Conservation (phyloP, 64 coral and sea anemone species). For the Porites lutea region DNA sequence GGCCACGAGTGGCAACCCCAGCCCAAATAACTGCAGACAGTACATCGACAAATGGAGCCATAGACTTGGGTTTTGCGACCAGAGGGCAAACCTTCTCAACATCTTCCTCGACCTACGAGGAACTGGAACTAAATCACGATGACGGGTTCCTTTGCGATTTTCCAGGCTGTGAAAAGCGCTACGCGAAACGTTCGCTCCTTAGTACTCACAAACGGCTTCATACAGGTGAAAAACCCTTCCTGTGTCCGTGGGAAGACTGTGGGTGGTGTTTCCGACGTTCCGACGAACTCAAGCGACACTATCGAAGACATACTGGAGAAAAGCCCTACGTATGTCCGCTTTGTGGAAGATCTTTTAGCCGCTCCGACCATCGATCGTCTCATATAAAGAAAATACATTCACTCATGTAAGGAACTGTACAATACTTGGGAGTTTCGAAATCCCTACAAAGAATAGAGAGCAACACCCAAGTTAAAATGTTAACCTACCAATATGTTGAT, state of each 20-base stretch:
- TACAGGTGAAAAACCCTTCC: constrained; percentile 88
- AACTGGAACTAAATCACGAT: constrained; percentile 13
- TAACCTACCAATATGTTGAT: background rate
- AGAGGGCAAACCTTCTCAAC: background rate
- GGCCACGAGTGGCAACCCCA: constrained; percentile 31
- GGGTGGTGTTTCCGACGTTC: constrained; percentile 88
- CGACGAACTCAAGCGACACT: constrained; percentile 91
- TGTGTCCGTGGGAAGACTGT: constrained; percentile 89
- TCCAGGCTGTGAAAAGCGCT: constrained; percentile 85
- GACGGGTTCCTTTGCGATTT: constrained; percentile 81
- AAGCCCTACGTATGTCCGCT: constrained; percentile 90
- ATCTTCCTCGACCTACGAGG: background rate
- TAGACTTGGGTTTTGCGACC: background rate
- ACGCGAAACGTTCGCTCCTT: constrained; percentile 82
- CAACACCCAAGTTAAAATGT: background rate
- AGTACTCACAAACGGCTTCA: constrained; percentile 83
- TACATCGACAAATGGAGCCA: background rate
- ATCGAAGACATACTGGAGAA: constrained; percentile 90
- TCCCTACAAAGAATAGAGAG: too few species aligned
- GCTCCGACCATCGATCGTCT: constrained; percentile 88
- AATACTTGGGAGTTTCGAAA: background rate
- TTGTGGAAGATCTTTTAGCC: constrained; percentile 92
- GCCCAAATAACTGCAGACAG: background rate
- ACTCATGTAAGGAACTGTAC: background rate
- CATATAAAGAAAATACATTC: constrained; percentile 94